Evolutionary conservation across 1,140 invertebrate genomes (phyloP), one percentile per base, ranked within the genome.

Genomic region (Acromyrmex charruanus): DNA sequence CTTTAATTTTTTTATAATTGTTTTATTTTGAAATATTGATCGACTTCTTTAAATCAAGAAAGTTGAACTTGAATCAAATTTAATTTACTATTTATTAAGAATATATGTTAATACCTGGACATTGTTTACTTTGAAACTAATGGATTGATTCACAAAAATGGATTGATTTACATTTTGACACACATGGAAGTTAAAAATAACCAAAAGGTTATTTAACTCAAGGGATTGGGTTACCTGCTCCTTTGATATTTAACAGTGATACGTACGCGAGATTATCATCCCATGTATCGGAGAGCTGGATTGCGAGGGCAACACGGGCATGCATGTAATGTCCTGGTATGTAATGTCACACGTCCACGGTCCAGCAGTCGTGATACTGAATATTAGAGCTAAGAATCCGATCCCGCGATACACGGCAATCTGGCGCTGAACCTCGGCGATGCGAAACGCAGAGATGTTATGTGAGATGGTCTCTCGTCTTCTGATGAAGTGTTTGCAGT

Each of bases 281-380:
- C 49, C 18, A n/a, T 14, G 53, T 18, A 28, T 72, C 53, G 79
- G 58, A 49, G 49, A 21, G 16, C 31, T 53, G 68, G 39, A 35
- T 74, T 16, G 65, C 77, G 65, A 68, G 25, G 58, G 25, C 55
- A 61, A 74, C 55, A 31, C 16, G 7, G 25, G 25, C 61, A 68
- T 66, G 31, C 65, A 35, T 39, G 31, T 39, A 44, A 68, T 44
- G 12, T 53, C 44, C 10, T n/a, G 49, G 49, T 79, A 31, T 80
- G 74, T 85, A 80, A 85, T 80, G 65, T 80, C 75, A 85, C 61
- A 80, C 74, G 44, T 49, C 39, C 61, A 85, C 74, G 84, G 84
- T 85, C 84, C 84, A 59, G 35, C 69, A 44, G 35, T 77, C 49
- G 59, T 28, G 35, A 79, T 85, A 53, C 44, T 21, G 25, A 51